Base-by-base conservation (phyloP, 1,140 invertebrate species). In the Fragariocoptes setiger region DNA sequence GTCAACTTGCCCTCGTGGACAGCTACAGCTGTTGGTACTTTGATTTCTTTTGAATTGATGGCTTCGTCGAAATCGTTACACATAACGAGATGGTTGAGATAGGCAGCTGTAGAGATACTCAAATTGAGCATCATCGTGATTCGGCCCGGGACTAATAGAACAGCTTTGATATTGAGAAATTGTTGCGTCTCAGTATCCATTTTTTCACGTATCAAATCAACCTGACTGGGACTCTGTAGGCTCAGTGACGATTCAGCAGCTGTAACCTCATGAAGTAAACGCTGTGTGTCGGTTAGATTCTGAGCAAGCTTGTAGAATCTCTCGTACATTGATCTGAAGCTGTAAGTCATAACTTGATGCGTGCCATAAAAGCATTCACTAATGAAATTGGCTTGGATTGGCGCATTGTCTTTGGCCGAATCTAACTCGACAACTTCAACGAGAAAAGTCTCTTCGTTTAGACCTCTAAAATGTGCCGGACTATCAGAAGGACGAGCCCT, bases 351-450 rank as follows among this genome's bases (percentile, higher is more conserved):
- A 40, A 74, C 69, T 50, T 73, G 71, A 52, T 92, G 82, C 3
- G 77, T 72, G 58, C 85, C 63, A 55, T 72, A 86, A 57, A 88
- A 90, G 51, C 75, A 74, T 54, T 86, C 76, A 0, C 76, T 83
- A 2, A 80, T 69, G 57, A 90, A 90, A 53, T 70, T 76, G 45
- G 56, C 63, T 19, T 45, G 46, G 12, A n/a, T 39, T 37, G 12
- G 35, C 31, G 21, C 8, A 5, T 2, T 3, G 25, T n/a, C 17
- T 16, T 21, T 14, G 5, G 14, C 5, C 19, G 19, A 14, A 12
- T 15, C 14, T 39, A 35, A 13, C 20, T 20, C 3, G 21, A 14
- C 3, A 18, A 18, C 3, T 21, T 5, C 8, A 37, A 4, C 16
- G 15, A 41, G 13, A 41, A 42, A 39, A 40, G 44, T 39, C 39